Evolutionary conservation across 2,113 vertebrate species (phyloP), one percentile per base, ranked within the genome.

Genomic region (Odocoileus hemionus): DNA sequence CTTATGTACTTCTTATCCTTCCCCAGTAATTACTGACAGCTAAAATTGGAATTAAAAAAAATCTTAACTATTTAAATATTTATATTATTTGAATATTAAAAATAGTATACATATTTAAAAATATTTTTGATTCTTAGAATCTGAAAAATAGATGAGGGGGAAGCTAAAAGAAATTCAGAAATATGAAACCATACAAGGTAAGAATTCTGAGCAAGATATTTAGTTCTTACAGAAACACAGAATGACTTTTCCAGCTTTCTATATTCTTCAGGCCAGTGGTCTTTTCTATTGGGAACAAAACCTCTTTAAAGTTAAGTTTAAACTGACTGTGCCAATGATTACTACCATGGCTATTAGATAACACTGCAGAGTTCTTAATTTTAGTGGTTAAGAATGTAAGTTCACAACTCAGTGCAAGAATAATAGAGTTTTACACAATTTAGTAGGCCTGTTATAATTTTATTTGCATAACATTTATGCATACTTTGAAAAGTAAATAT

Each of bases 401-500:
- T 84, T 96, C 21, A 47, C 47, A 95, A 84, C 17, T 92, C 55
- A 92, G 36, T 92, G n/a, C 19, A 92, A 83, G 57, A 94, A 78
- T 47, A 36, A 67, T n/a, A 87, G 8, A 91, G 30, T 36, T 79
- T 92, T 90, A 43, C 60, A 60, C 88, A 90, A 95, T 95, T 95
- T 98, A 96, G 92, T 91, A 95, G 95, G 5, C 52, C 39, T 74
- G 1, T 45, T 92, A 61, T 76, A 93, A 92, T 36, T 94, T 90
- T 89, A 85, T 83, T 47, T 90, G 45, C 50, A 86, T 64, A 61
- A 90, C 21, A 95, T 95, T 93, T 87, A 94, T 96, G 50, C 39
- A 76, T 74, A 67, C 33, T 70, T 95, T 95, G 30, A 76, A 96
- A 95, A 97, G 95, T 97, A 96, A 83, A 13, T 94, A 96, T 90